Evolutionary conservation across 2,113 vertebrate species (phyloP).

Genomic region (Gallinago jamesoni): DNA sequence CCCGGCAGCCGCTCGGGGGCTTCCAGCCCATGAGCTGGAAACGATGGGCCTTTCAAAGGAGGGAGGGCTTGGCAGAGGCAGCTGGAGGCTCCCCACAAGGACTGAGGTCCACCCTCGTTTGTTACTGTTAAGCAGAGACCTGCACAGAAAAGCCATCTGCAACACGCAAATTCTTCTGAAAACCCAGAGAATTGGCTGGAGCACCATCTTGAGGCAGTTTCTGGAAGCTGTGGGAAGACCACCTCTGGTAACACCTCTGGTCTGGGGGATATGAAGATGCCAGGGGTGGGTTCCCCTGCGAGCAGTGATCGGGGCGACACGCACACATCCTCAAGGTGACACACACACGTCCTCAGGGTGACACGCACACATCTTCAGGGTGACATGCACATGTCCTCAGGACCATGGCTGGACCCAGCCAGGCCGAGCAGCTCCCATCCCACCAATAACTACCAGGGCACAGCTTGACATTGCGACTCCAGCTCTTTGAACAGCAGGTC

Average conservation of each 20-base stretch:
- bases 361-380: no score
- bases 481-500: neutral
- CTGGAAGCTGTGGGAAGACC: neutral
- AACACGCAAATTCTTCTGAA: fast-evolving
- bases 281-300: neutral
- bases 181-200: neutral
- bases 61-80: neutral
- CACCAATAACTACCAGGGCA: fast-evolving
- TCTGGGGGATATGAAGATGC: fast-evolving
- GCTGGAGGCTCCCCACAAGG: neutral
- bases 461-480: fast-evolving
- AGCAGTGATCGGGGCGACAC: neutral
- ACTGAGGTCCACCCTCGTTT: neutral
- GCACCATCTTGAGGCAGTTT: conserved; percentile 46
- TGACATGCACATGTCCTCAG: fast-evolving
- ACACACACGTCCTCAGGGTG: fast-evolving
- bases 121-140: fast-evolving
- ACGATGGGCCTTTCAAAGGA: neutral
- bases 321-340: neutral
- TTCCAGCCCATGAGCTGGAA: neutral
- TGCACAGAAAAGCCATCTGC: neutral
- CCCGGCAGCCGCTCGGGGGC: neutral
- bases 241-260: fast-evolving
- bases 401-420: neutral
- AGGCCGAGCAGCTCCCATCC: neutral